Percentiles rank a stretch among this genome's conserved stretches.
These are phyloP conservation scores for Tachypleus tridentatus DNA, from an alignment of 1,140 invertebrate species.

Conservation along the genomic window DNA sequence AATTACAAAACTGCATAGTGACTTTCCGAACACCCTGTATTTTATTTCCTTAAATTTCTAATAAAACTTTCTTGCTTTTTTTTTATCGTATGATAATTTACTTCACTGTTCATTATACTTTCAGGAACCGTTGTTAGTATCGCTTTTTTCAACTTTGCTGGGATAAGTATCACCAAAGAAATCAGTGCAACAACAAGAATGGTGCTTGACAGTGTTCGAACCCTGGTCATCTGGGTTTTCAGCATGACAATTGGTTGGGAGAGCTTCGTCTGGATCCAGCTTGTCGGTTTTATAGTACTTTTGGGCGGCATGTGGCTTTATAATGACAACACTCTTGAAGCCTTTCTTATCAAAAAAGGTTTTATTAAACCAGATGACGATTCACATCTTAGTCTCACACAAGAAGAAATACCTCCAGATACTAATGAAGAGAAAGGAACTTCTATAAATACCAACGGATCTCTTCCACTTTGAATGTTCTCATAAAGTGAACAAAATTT, in stretches of 20 bases:
- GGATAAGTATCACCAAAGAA: conserved; percentile 90
- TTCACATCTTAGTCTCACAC: too few relatives aligned
- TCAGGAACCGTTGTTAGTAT: conserved; percentile 77
- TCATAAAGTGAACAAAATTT: too few relatives aligned
- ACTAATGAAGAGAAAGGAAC: too few relatives aligned
- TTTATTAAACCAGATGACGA: neutral
- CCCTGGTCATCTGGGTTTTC: conserved; percentile 76
- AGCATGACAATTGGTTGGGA: conserved; percentile 46
- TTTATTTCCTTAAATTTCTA: too few relatives aligned
- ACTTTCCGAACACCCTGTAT: too few relatives aligned
- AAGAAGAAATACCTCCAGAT: too few relatives aligned
- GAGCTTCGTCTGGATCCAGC: conserved; percentile 32
- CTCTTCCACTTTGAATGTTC: too few relatives aligned
- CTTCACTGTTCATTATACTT: neutral
- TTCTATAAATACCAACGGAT: too few relatives aligned
- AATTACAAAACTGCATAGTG: too few relatives aligned
- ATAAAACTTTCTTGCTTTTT: too few relatives aligned
- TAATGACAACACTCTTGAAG: conserved; percentile 50
- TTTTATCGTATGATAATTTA: too few relatives aligned
- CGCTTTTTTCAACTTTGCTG: conserved; percentile 93
- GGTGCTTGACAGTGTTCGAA: conserved; percentile 80
- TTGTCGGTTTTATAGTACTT: conserved; percentile 58
- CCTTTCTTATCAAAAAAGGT: conserved; percentile 17
- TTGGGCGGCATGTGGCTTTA: conserved; percentile 63
- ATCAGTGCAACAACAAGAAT: conserved; percentile 82